Conservation (phyloP, 2,888 invertebrate genomes). For the Carcina quercana region DNA sequence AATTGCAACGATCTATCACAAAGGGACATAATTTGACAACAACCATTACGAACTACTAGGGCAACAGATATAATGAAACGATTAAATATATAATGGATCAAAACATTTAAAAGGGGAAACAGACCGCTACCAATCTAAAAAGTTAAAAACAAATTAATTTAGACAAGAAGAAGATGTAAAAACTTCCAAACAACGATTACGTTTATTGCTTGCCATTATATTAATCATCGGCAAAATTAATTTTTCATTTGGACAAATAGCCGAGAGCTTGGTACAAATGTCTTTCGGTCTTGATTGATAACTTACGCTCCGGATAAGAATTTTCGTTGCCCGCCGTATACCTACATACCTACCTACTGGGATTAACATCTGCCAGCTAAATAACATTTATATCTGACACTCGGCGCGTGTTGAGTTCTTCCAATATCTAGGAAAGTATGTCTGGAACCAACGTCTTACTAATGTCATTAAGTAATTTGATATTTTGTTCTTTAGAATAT, state of each 20-base stretch:
- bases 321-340: conserved; percentile 24
- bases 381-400: no score
- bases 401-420: no score
- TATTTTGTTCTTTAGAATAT: no score
- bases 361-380: conserved; percentile 28
- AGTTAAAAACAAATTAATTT: conserved; percentile 72
- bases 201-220: conserved; percentile 67
- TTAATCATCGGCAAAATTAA: conserved; percentile 73
- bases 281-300: conserved; percentile 62
- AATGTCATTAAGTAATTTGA: no score
- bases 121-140: conserved; percentile 17
- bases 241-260: conserved; percentile 73
- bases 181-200: conserved; percentile 71
- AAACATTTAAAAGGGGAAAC: conserved; percentile 4
- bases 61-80: no score
- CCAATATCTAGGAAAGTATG: no score
- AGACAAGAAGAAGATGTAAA: conserved; percentile 71
- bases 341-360: no score
- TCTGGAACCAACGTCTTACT: no score
- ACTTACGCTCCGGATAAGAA: conserved; percentile 38
- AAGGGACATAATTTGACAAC: no score
- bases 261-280: conserved; percentile 58
- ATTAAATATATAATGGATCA: conserved; percentile 11
- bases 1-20: no score
- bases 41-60: no score